phyloP scores from a whole-genome alignment of 2,797 vertebrate genomes.

The Enteromius paludinosus region DNA sequence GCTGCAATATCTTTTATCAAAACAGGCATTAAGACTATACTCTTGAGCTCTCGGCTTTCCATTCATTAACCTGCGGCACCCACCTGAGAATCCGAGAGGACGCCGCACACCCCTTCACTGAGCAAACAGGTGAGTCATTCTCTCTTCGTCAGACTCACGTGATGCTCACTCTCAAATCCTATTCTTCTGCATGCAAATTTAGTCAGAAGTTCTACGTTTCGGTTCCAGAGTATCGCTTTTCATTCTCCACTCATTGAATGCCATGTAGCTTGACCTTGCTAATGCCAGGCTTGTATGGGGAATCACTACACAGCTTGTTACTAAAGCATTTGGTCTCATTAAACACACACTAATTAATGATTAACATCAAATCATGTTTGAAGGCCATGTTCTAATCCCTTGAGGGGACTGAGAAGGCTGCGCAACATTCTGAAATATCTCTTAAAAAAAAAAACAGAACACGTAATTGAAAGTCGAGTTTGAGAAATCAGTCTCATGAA shows the following conservation, averaged over 20 bases:
- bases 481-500: not conserved
- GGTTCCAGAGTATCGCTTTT: not conserved
- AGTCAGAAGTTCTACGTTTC: not conserved
- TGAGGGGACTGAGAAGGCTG: slow-evolving; percentile 38
- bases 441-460: slow-evolving; percentile 3
- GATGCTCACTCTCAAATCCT: slow-evolving; percentile 7
- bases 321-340: slow-evolving; percentile 60
- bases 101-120: not conserved
- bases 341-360: slow-evolving; percentile 62
- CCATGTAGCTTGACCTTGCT: slow-evolving; percentile 45
- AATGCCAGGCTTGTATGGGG: slow-evolving; percentile 36
- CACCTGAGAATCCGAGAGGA: slow-evolving; percentile 43
- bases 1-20: slow-evolving; percentile 47
- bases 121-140: slow-evolving; percentile 46
- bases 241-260: not conserved
- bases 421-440: slow-evolving; percentile 43
- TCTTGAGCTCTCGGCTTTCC: slow-evolving; percentile 49
- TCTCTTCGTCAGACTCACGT: slow-evolving; percentile 7
- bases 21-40: slow-evolving; percentile 41
- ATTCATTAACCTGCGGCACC: slow-evolving; percentile 50
- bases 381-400: slow-evolving; percentile 52
- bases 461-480: not conserved
- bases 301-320: slow-evolving; percentile 46
- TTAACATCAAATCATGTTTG: slow-evolving; percentile 57
- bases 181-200: not conserved